Base-by-base conservation (phyloP, 2,888 invertebrate genomes). In the Ashinkailepas kermadecensis region DNA sequence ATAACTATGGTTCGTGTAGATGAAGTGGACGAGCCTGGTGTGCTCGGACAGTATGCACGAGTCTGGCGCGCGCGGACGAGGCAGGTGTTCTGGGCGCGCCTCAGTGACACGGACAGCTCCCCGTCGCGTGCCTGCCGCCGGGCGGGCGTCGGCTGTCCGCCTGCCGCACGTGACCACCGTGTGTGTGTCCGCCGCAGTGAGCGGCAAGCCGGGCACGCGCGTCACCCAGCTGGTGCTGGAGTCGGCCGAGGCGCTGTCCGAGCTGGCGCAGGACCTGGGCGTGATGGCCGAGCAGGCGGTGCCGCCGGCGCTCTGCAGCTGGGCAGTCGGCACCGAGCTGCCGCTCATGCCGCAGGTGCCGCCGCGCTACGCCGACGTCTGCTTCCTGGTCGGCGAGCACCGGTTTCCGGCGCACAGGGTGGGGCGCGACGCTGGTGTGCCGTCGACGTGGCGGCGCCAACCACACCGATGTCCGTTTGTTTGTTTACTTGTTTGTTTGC, bases 361-460 rank as follows among this genome's bases (percentile, higher is more conserved):
- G 11, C 82, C 84, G 8, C 82, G 85, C 12, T 88, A 87, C 84
- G 85, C 87, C 81, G 89, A 89, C 84, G 84, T 89, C 13, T 87
- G 87, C 82, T 87, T 89, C 82, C 83, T 85, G 7, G 88, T 89
- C 1, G 87, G 88, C 13, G 87, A 86, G 18, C 86, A 87, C 82
- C 85, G 85, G 56, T 89, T 89, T 83, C 85, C 86, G 80, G 89
- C 89, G 84, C 89, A 89, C 84, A 88, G 88, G 86, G 86, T 86
- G 82, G 81, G 81, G 67, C 23, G 13, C 9, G 25, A 39, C 39
- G 39, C 39, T 39, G 39, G 39, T 4, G 39, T n/a, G 39, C 39
- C 39, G 39, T 4, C 39, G 39, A 39, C 39, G 39, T 4, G 39
- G 39, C 4, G 39, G 39, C 2, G 39, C 39, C 39, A 39, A 39